Evolutionary conservation across 2,888 invertebrate species (phyloP).

Genomic region (Rhabditophanes sp.): DNA sequence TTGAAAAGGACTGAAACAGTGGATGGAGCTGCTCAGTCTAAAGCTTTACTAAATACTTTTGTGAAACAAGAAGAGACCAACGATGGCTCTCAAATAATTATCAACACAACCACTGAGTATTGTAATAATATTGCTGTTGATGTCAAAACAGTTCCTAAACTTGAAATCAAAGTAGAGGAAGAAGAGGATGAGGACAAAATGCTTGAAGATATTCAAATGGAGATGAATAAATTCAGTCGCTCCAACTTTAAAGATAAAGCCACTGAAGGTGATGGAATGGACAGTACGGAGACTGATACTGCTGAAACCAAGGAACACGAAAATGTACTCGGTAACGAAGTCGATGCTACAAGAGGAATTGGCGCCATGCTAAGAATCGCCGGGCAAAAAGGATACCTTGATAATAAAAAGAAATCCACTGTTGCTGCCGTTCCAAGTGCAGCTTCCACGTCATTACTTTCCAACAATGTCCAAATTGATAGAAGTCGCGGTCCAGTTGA

Average conservation of each 20-base stretch:
- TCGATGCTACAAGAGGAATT: constrained; percentile 56
- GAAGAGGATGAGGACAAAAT: constrained; percentile 7
- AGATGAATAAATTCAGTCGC: no score
- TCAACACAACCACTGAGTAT: constrained; percentile 41
- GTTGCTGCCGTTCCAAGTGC: constrained; percentile 6
- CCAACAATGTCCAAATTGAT: constrained; percentile 8
- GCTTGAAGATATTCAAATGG: constrained; percentile 5
- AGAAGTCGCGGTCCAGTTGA: neutral
- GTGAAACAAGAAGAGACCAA: no score
- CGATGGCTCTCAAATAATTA: no score
- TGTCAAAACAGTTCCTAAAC: neutral
- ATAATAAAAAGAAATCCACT: constrained; percentile 1
- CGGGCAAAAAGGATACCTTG: constrained; percentile 18
- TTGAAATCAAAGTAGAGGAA: constrained; percentile 2
- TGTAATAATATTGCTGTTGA: constrained; percentile 32
- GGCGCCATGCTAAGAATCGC: constrained; percentile 48
- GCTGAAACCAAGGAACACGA: constrained; percentile 19
- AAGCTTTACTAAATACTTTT: constrained; percentile 9
- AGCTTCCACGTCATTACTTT: constrained; percentile 21
- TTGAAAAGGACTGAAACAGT: constrained; percentile 5
- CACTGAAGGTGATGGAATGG: no score
- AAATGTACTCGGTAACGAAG: constrained; percentile 35
- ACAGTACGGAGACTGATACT: neutral
- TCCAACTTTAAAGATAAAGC: no score
- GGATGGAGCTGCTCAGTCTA: constrained; percentile 14